phyloP scores from a whole-genome alignment of 2,888 invertebrate species.

The Gymnosoma rotundatum region DNA sequence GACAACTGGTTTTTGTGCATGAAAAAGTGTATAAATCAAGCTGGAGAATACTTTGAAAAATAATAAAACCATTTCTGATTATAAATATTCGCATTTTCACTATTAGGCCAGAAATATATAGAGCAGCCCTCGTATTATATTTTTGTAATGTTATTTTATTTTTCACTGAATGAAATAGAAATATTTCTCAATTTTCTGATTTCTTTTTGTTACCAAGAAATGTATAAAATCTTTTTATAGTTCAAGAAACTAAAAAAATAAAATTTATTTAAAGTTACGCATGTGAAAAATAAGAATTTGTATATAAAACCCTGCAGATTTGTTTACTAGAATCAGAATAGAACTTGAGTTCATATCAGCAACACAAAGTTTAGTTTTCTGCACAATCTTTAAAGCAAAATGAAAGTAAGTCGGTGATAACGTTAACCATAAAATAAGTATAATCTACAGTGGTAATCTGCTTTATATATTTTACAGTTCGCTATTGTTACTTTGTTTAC shows the following conservation, averaged over 20 bases:
- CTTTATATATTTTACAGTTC: slow-evolving; percentile 75
- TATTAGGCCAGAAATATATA: too few relatives aligned
- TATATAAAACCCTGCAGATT: not conserved
- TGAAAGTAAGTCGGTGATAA: slow-evolving; percentile 76
- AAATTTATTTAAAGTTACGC: not conserved
- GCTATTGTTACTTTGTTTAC: slow-evolving; percentile 75
- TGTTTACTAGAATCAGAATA: slow-evolving; percentile 53
- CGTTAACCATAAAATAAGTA: not conserved
- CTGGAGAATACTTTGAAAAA: too few relatives aligned
- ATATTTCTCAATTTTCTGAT: not conserved
- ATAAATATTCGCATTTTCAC: too few relatives aligned
- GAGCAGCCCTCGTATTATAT: too few relatives aligned
- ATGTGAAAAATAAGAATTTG: not conserved
- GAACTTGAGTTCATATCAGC: slow-evolving; percentile 55
- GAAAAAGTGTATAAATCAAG: too few relatives aligned
- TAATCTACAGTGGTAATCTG: too few relatives aligned
- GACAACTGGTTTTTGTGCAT: too few relatives aligned
- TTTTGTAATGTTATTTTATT: not conserved
- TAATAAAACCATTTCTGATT: too few relatives aligned
- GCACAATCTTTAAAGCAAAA: slow-evolving; percentile 70
- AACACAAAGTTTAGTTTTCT: slow-evolving; percentile 64
- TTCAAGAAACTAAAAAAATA: too few relatives aligned
- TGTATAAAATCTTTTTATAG: not conserved
- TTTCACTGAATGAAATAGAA: not conserved
- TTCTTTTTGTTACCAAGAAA: not conserved